Base-by-base conservation (phyloP, 1,140 invertebrate species). In the Neodiprion lecontei region DNA sequence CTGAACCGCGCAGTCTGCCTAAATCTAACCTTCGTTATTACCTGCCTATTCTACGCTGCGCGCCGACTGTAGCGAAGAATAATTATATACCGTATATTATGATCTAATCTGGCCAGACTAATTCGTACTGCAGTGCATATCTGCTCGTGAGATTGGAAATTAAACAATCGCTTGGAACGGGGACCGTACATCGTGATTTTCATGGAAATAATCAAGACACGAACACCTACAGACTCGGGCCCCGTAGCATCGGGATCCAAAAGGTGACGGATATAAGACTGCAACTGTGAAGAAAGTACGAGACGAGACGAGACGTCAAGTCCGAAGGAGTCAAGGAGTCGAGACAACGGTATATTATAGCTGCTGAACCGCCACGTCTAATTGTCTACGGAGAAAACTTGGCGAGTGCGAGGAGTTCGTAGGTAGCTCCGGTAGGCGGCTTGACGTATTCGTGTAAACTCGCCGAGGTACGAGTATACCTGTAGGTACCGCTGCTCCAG, bases 301-400 rank as follows among this genome's bases (percentile, higher is more conserved):
- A 14, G n/a, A 14, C 53, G 53, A 12, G 53, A 61, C 53, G 53
- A 12, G 11, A 61, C 53, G 53, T 61, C 5, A 14, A 4, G 11
- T 14, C 53, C 53, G 53, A 61, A 61, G n/a, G 53, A 61, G 53
- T 61, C 53, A 61, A 61, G 53, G 53, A 61, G 53, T 61, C 53
- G 53, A 61, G 53, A 17, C 53, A 61, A 61, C 53, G 53, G 53
- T 61, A 61, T 61, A 61, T 61, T 61, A 61, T 3, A 8, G 11
- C 53, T 61, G 53, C 0, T 17, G 53, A 12, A 61, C 11, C 53
- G 53, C n/a, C 53, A 61, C 53, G 9, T 61, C 53, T 61, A 61
- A 61, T 61, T 61, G 53, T 61, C n/a, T 61, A 61, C 53, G 11
- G n/a, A 61, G 53, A 61, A 61, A 61, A 61, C 53, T 61, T 17